Percentiles rank a stretch among this genome's conserved stretches.
Evolutionary conservation across 1,140 invertebrate species (phyloP).

Genomic region (Theocolax elegans): DNA sequence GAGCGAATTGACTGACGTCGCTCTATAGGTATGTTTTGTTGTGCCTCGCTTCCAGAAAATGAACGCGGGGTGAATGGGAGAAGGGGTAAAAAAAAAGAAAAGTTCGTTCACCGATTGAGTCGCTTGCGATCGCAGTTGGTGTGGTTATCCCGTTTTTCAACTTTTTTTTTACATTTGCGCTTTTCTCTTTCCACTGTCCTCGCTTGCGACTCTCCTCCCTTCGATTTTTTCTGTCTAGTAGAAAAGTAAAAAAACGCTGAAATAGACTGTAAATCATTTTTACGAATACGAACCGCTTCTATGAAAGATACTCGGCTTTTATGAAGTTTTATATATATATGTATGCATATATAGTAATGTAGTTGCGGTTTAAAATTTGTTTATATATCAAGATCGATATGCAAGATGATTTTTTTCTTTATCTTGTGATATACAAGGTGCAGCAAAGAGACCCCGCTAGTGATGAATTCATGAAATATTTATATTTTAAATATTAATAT

Average conservation of each 20-base stretch:
- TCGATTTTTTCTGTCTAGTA: neutral
- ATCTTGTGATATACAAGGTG: neutral
- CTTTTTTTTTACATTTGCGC: too few species aligned
- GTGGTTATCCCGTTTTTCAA: too few species aligned
- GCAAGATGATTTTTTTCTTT: constrained; percentile 26
- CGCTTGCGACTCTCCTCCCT: too few species aligned
- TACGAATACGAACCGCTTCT: constrained; percentile 2
- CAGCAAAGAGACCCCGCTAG: neutral
- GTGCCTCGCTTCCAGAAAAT: too few species aligned
- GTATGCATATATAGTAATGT: neutral
- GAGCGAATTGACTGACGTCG: too few species aligned
- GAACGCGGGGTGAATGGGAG: neutral
- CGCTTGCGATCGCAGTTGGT: too few species aligned
- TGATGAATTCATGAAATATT: constrained; percentile 38
- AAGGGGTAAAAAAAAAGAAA: neutral
- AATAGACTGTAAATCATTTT: constrained; percentile 31
- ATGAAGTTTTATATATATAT: neutral
- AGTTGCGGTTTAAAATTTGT: too few species aligned
- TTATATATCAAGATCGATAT: too few species aligned
- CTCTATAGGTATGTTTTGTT: too few species aligned
- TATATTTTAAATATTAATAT: constrained; percentile 37
- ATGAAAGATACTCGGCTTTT: constrained; percentile 24
- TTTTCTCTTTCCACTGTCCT: too few species aligned
- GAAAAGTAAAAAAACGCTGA: neutral
- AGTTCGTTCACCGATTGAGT: neutral